A percentile compares a stretch with the other conserved stretches of the same genome.
These are phyloP conservation scores for Lasioglossum oenotherae DNA, from an alignment of 2,888 invertebrate species.

Conservation along the genomic window DNA sequence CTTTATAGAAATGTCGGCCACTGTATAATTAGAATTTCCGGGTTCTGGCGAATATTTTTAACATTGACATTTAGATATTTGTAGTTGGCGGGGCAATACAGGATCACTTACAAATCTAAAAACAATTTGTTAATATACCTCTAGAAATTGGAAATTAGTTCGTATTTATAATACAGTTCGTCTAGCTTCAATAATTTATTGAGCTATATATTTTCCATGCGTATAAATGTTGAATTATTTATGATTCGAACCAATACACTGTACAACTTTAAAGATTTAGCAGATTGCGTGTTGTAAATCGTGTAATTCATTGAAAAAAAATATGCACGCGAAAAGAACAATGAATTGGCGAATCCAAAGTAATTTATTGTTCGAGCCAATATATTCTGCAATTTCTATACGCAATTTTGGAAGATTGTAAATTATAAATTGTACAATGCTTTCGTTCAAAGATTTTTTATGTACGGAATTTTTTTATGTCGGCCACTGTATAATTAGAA, in stretches of 20 bases:
- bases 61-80: no score
- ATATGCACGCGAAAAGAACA: not conserved
- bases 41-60: no score
- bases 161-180: not conserved
- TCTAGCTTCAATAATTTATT: not conserved
- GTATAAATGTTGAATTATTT: not conserved
- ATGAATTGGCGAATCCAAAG: not conserved
- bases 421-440: not conserved
- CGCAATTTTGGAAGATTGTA: not conserved
- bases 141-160: not conserved
- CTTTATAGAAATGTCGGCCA: no score
- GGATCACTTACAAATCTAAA: not conserved
- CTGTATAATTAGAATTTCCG: not conserved
- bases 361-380: conserved; percentile 1
- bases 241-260: not conserved
- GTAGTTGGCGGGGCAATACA: no score
- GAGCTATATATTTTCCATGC: not conserved
- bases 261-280: not conserved
- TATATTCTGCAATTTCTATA: not conserved
- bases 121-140: not conserved
- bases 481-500: no score
- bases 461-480: no score
- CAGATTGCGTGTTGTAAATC: not conserved
- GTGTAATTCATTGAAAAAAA: not conserved
- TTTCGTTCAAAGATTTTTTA: not conserved